Evolutionary conservation across 2,888 invertebrate genomes (phyloP).

Genomic region (Craniophora ligustri): DNA sequence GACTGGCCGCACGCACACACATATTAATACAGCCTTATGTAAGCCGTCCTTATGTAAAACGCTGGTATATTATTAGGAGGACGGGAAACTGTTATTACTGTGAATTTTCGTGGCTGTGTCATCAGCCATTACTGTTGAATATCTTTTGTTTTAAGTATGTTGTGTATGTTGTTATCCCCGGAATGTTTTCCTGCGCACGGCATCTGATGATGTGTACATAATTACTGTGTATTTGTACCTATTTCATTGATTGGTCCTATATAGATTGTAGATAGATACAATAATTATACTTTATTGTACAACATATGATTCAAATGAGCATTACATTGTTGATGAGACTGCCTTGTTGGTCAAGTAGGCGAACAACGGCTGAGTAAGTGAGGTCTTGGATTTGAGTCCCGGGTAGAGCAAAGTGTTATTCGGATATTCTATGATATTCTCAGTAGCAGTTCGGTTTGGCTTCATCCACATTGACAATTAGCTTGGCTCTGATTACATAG

Average conservation of each 20-base stretch:
- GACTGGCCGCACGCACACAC: slow-evolving; percentile 65
- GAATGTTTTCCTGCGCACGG: slow-evolving; percentile 20
- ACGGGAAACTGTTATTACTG: slow-evolving; percentile 79
- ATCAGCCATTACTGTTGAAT: slow-evolving; percentile 41
- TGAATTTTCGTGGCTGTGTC: slow-evolving; percentile 63
- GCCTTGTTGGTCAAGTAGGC: no score
- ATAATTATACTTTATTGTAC: no score
- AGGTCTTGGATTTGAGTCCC: no score
- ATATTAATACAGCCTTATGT: slow-evolving; percentile 67
- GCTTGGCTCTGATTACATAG: no score
- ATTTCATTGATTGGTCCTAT: slow-evolving; percentile 8
- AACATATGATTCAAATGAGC: no score
- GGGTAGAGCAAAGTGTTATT: no score
- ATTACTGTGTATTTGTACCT: slow-evolving; percentile 7
- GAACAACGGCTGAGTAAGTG: no score
- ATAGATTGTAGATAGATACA: no score
- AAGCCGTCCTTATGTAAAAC: slow-evolving; percentile 77
- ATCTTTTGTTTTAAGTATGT: slow-evolving; percentile 55
- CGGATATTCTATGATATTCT: no score
- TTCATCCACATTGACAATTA: no score
- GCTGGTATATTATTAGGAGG: slow-evolving; percentile 71
- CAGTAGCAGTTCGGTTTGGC: no score
- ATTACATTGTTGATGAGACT: no score
- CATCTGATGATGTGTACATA: neutral
- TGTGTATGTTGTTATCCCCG: slow-evolving; percentile 24